Base-by-base conservation (phyloP, 2,113 vertebrate genomes). In the Dascyllus trimaculatus region DNA sequence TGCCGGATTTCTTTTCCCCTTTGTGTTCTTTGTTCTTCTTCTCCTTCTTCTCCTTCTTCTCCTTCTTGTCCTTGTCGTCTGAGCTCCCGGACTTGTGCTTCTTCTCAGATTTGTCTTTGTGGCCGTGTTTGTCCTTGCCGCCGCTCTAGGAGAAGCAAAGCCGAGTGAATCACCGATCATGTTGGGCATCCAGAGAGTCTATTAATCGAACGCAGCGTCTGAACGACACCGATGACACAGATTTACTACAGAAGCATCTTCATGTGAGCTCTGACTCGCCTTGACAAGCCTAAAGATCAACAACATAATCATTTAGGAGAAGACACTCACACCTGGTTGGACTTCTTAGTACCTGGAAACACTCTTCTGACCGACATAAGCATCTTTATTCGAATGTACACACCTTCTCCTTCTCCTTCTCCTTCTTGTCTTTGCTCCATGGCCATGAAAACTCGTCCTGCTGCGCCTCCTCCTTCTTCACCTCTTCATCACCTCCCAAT, bases 401-500 rank as follows among this genome's bases (percentile, higher is more conserved):
- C 11, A 35, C 9, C 1, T 5, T 19, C 8, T 49, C 62, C 21
- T 66, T 84, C 83, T 58, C 73, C 60, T 84, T 79, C 4, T 84
- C 78, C 17, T 88, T 86, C 17, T 85, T 87, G 1, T 86, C 29
- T 22, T 89, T 90, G 4, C 29, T 61, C 56, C 86, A 93, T n/a
- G 90, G 86, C 0, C 21, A 89, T 2, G 1, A 59, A 0, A 92
- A 5, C 46, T 94, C 89, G 43, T 93, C 85, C 13, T 91, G 67
- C 1, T 91, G 66, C 1, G 85, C 90, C 0, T 84, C 80, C 1
- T 68, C 7, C 60, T 88, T 91, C 65, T 86, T 89, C 45, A 93
- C 48, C 1, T 1, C 35, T 0, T 72, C 74, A 3, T 43, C 63
- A 0, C 58, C 35, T 9, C 35, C 78, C 1, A 81, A 0, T 61